Base-by-base conservation (phyloP, 2,113 vertebrate genomes). In the Taxidea taxus region DNA sequence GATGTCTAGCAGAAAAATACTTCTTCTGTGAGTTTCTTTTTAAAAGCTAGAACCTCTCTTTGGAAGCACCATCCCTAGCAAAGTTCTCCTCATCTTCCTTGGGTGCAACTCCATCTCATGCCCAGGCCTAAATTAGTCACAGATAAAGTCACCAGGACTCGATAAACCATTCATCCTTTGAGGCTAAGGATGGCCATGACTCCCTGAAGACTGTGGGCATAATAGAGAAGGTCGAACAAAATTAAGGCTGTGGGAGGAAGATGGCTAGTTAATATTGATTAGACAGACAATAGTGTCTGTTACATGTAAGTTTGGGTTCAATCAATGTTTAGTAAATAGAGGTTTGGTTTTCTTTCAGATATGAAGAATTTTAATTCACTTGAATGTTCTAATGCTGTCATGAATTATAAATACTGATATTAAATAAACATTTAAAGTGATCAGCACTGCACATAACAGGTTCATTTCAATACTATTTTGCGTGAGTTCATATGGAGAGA, bases 301-400 rank as follows among this genome's bases (percentile, higher is more conserved):
- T 91, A 5, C 29, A 20, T 75, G 4, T 25, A 94, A 85, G 42
- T 78, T 84, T 70, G 34, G 14, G 15, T 31, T 83, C 7, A 60
- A 20, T 60, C 10, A 21, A 1, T 95, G 31, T 89, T 95, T 94
- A 80, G 60, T 89, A 86, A 72, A 42, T 68, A 16, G 14, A 7
- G 10, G 34, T 87, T 94, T 91, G 20, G 8, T 96, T 95, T 95
- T 89, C 85, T 47, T 75, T 74, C 88, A 90, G n/a, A 42, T 92
- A 12, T 60, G 31, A 72, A 95, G 84, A 93, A 68, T 54, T 88
- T 95, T 87, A 72, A 70, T 90, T 96, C 64, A 29, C 21, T 34
- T 90, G 18, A 78, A 11, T 93, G 47, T 87, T 96, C 80, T 77
- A 75, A 75, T 87, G 49, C n/a, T 80, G 18, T 75, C 44, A 47